Evolutionary conservation across 2,888 invertebrate species (phyloP).

Genomic region (Therioaphis trifolii): DNA sequence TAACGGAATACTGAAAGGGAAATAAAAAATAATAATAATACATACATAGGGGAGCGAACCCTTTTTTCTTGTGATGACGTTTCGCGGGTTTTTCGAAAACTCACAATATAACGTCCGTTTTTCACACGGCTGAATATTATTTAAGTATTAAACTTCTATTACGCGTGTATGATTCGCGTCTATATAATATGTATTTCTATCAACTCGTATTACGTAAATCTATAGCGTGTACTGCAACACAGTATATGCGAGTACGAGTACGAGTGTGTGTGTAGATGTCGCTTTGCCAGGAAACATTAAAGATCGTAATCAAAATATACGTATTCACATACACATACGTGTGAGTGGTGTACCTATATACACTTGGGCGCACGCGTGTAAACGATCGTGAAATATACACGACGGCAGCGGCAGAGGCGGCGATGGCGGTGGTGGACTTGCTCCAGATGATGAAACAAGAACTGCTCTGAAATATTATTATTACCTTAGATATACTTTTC

Average conservation of each 20-base stretch:
- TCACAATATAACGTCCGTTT: constrained; percentile 3
- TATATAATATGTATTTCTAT: neutral
- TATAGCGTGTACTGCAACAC: neutral
- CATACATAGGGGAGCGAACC: constrained; percentile 45
- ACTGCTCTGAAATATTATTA: constrained; percentile 59
- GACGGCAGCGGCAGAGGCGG: neutral
- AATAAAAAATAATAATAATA: constrained; percentile 6
- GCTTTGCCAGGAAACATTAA: constrained; percentile 44
- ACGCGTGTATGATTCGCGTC: neutral
- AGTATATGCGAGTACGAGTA: neutral
- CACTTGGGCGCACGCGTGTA: constrained; percentile 36
- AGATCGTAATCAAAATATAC: constrained; percentile 44
- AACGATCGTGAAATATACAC: constrained; percentile 44
- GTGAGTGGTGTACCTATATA: neutral
- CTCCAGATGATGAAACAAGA: constrained; percentile 62
- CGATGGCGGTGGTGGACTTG: constrained; percentile 15
- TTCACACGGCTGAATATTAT: neutral
- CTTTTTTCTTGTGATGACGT: constrained; percentile 21
- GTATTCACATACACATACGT: neutral
- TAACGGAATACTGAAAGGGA: constrained; percentile 59
- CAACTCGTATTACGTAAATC: constrained; percentile 41
- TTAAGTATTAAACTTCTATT: neutral
- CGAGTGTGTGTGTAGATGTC: constrained; percentile 16
- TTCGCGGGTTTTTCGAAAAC: neutral
- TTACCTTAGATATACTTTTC: constrained; percentile 59